Conservation (phyloP, 2,113 vertebrate species). For the Colinus virginianus region DNA sequence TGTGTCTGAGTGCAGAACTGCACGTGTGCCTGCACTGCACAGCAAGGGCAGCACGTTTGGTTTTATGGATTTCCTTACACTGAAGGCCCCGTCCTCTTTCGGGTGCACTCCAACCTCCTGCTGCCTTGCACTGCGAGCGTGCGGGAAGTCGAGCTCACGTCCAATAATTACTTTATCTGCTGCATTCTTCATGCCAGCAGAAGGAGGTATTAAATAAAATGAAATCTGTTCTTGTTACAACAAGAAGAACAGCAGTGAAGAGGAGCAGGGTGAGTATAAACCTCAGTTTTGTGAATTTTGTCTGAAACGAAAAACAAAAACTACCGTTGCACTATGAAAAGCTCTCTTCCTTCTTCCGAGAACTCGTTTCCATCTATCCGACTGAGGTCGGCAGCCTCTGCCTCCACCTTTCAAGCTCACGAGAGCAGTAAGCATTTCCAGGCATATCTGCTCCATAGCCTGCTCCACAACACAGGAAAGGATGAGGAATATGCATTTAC, state of each 20-base stretch:
- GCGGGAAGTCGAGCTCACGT: neutral
- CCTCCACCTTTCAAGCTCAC: neutral
- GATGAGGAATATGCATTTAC: neutral
- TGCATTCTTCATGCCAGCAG: neutral
- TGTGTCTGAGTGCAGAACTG: fast-evolving
- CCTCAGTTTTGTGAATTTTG: neutral
- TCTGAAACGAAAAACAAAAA: neutral
- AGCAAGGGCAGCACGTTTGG: too few relatives aligned
- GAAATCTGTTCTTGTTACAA: neutral
- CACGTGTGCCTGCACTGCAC: too few relatives aligned
- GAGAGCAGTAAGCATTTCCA: neutral
- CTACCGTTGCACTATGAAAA: neutral
- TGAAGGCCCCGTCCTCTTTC: neutral
- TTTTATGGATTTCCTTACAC: too few relatives aligned
- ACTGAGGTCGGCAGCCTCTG: neutral
- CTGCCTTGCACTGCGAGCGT: neutral
- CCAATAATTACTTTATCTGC: fast-evolving
- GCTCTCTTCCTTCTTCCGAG: neutral
- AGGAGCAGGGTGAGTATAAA: neutral
- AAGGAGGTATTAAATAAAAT: neutral
- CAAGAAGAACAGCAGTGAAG: neutral
- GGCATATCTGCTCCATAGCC: neutral
- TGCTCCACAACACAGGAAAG: neutral
- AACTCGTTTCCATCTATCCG: neutral
- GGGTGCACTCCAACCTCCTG: neutral